Evolutionary conservation across 2,888 invertebrate genomes (phyloP), one percentile per base, ranked within the genome.

Genomic region (Hydrotaea cyrtoneurina): DNA sequence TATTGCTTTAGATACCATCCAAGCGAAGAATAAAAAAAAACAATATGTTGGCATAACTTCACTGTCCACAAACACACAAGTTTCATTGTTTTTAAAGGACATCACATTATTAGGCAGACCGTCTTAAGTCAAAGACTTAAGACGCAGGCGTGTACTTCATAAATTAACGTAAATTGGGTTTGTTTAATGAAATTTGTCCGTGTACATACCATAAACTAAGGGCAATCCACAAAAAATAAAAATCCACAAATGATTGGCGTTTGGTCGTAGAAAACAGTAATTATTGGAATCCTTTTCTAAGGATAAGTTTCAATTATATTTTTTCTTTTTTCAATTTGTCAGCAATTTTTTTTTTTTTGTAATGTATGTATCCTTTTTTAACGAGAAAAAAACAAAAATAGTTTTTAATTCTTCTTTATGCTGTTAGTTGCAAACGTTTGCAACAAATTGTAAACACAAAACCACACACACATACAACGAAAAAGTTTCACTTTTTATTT

Each of bases 401-500:
- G 3, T 50, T 50, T n/a, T 1, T n/a, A n/a, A 8, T 50, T 50
- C 50, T 39, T 39, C 39, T 39, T 39, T 13, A 13, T 10, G 8
- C 3, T 39, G 4, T 39, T 39, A 2, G 3, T 8, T 39, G 1
- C 15, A n/a, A 50, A 50, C 55, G 55, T 23, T 74, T 71, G 23
- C n/a, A 50, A 53, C 53, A 23, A 46, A 69, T 46, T 46, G 46
- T 21, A 19, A 69, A 69, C 19, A 69, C 69, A 69, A 19, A 69
- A 39, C 21, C 69, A 15, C 43, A 69, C 66, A 66, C 36, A 66
- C 17, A 23, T 46, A 69, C 64, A 64, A 13, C 46, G 19, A 78
- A 69, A 80, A 81, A 85, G 79, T 85, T 85, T 85, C 84, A 85
- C 84, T 82, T 85, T 85, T 85, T 85, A 82, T 85, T 81, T 85